Evolutionary conservation across 1,140 invertebrate genomes (phyloP), one percentile per base, ranked within the genome.

Genomic region (Euborellia annulipes): DNA sequence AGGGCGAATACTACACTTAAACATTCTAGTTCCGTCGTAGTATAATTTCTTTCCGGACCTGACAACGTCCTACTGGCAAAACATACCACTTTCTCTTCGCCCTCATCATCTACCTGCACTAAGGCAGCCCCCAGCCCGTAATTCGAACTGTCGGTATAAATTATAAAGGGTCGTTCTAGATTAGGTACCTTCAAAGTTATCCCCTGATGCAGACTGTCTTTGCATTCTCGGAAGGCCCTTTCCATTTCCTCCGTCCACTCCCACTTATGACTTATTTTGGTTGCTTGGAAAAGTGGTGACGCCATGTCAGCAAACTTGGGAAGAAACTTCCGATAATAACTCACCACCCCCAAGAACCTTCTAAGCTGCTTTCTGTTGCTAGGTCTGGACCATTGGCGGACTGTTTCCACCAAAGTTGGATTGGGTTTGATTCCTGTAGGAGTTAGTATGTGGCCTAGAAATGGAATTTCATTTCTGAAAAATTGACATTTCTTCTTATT

Each of bases 21-120:
- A n/a, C 52, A 56, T 55, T 69, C 63, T 34, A 53, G 51, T 49
- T 70, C 64, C 13, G 56, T 62, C 17, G 60, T 59, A 4, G 54
- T 57, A 46, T 65, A 70, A 8, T 50, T 48, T 9, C 46, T 40
- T 48, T 65, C 56, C 0, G 43, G 6, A 18, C 36, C 30, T 13
- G 42, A 52, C 1, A 61, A 22, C 18, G 43, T 56, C 43, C 50
- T 45, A 46, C 55, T 56, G 3, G 54, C 53, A 49, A 59, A 60
- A 3, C 34, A 18, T 1, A 52, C 36, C 0, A 44, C 23, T 43
- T 41, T 41, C 3, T 50, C 27, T 7, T 45, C 32, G 0, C 32
- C 30, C 3, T 18, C 3, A 2, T 49, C 43, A 27, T 51, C 22
- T 0, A 0, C 14, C 18, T 43, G 42, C 13, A 32, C 22, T 30